A percentile compares a stretch with the other conserved stretches of the same genome.
phyloP scores from a whole-genome alignment of 1,140 invertebrate genomes.

The Sinella curviseta region DNA sequence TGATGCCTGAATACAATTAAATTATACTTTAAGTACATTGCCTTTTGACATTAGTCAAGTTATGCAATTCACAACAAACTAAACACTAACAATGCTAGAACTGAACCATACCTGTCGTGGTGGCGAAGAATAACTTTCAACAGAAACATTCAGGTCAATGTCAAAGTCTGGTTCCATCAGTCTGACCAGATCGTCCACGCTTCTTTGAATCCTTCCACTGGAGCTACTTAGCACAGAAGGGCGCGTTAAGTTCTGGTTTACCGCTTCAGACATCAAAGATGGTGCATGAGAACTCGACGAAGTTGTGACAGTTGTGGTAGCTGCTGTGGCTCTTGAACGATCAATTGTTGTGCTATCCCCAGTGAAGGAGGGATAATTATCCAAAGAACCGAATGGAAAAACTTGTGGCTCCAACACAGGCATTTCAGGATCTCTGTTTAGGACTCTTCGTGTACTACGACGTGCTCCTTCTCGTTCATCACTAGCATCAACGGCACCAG shows the following conservation, averaged over 20 bases:
- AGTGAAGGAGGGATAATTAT: not conserved
- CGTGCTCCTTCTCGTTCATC: not conserved
- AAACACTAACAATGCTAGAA: not conserved
- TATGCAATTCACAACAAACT: no score
- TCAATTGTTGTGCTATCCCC: not conserved
- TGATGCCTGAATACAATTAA: no score
- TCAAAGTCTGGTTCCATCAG: not conserved
- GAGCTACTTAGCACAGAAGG: not conserved
- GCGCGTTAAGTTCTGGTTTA: not conserved
- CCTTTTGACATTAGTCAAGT: not conserved
- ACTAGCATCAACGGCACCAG: not conserved
- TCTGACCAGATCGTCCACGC: not conserved
- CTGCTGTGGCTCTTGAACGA: not conserved
- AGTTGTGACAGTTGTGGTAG: not conserved
- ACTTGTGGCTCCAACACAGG: slow-evolving; percentile 13
- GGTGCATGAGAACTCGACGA: not conserved
- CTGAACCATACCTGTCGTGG: not conserved
- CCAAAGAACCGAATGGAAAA: not conserved
- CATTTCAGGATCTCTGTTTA: slow-evolving; percentile 6
- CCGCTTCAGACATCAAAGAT: not conserved
- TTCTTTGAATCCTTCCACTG: not conserved
- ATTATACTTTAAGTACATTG: no score
- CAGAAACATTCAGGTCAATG: not conserved
- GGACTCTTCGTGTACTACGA: not conserved
- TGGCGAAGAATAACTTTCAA: slow-evolving; percentile 12